A percentile compares a stretch with the other conserved stretches of the same genome.
Conservation (phyloP, 2,113 vertebrate species). For the Urocolius indicus region DNA sequence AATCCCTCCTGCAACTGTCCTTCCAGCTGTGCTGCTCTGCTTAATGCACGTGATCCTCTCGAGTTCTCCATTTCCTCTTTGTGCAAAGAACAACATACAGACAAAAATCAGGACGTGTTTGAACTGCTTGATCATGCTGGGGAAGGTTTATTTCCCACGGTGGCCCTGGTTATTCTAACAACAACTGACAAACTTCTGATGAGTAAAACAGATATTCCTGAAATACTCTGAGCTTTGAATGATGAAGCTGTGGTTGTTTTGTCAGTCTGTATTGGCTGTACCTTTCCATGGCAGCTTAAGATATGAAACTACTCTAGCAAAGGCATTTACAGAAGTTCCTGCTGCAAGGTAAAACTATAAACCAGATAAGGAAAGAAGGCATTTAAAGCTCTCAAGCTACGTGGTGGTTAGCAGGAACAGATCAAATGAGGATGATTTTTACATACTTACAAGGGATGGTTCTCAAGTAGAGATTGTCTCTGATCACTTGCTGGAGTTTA, state of each 20-base stretch:
- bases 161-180: not conserved
- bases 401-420: not conserved
- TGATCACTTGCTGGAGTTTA: conserved; percentile 98
- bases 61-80: not conserved
- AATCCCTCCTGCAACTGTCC: not conserved
- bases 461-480: conserved; percentile 98
- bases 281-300: not conserved
- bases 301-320: not conserved
- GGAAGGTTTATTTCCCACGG: not conserved
- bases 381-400: not conserved
- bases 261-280: not conserved
- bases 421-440: not conserved
- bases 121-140: not conserved
- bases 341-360: not conserved
- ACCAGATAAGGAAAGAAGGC: not conserved
- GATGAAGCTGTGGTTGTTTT: not conserved
- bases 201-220: not conserved
- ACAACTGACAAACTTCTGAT: not conserved
- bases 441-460: conserved; percentile 97
- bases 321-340: not conserved
- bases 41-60: not conserved
- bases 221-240: not conserved
- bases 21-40: not conserved
- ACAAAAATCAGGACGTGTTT: not conserved
- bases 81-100: rapidly evolving